A percentile compares a stretch with the other conserved stretches of the same genome.
These are phyloP conservation scores for Colletes latitarsis DNA, from an alignment of 1,140 invertebrate species.

Conservation along the genomic window DNA sequence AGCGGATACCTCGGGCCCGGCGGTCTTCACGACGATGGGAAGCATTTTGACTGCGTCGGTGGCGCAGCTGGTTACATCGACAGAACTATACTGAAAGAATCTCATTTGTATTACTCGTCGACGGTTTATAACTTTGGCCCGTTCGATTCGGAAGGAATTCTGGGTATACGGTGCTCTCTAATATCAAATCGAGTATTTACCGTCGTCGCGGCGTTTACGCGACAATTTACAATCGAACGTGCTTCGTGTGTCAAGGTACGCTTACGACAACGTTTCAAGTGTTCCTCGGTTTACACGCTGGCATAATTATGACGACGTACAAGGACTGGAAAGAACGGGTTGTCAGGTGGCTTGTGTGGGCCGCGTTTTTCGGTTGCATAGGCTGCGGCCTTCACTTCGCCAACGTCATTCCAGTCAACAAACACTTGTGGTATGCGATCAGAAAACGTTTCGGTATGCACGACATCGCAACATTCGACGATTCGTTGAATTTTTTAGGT, in stretches of 20 bases:
- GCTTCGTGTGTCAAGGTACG: conserved; percentile 73
- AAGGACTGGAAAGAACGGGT: conserved; percentile 85
- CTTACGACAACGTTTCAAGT: conserved; percentile 86
- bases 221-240: neutral
- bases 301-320: conserved; percentile 87
- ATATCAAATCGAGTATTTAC: neutral
- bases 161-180: conserved; percentile 35
- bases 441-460: neutral
- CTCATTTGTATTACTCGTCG: conserved; percentile 87
- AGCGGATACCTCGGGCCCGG: conserved; percentile 93
- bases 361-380: conserved; percentile 80
- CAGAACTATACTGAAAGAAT: conserved; percentile 77
- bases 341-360: conserved; percentile 87
- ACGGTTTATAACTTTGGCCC: conserved; percentile 86
- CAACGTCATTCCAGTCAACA: conserved; percentile 93
- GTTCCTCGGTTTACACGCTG: conserved; percentile 92
- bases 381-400: conserved; percentile 82
- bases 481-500: conserved; percentile 81
- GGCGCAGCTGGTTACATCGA: conserved; percentile 93
- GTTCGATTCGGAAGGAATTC: conserved; percentile 93
- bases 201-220: no score
- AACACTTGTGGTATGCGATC: conserved; percentile 91
- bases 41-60: conserved; percentile 89
- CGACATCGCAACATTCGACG: neutral
- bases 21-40: conserved; percentile 85